A percentile compares a stretch with the other conserved stretches of the same genome.
These are phyloP conservation scores for Agapornis roseicollis DNA, from an alignment of 2,113 vertebrate genomes.

Conservation along the genomic window DNA sequence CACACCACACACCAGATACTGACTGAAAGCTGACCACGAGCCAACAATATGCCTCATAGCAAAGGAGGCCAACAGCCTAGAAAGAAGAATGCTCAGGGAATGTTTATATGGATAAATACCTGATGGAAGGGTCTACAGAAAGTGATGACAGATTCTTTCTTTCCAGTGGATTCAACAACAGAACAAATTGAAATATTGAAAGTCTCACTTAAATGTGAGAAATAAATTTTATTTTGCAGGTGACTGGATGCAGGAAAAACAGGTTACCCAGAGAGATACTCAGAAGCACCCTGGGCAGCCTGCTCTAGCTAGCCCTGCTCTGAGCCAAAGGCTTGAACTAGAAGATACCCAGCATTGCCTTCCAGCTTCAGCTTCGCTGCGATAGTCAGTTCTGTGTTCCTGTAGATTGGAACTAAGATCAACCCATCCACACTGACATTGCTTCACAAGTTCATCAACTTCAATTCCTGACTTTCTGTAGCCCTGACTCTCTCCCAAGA, in stretches of 20 bases:
- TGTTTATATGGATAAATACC: not conserved
- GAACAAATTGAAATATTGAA: not conserved
- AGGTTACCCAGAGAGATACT: not conserved
- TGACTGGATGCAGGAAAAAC: not conserved
- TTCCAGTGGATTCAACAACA: not conserved
- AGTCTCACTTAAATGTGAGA: not conserved
- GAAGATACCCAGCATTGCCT: not conserved
- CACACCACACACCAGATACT: not conserved
- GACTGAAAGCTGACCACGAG: not conserved
- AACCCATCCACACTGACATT: not conserved
- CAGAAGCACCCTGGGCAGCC: not conserved
- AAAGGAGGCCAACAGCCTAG: not conserved
- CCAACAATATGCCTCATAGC: not conserved
- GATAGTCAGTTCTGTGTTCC: not conserved
- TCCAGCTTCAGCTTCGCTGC: not conserved
- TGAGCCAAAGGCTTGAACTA: rapidly evolving
- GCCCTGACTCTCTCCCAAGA: not conserved
- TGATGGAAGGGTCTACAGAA: not conserved
- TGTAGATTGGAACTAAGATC: not conserved
- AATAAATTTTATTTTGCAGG: not conserved
- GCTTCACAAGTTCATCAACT: not conserved
- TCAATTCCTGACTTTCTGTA: not conserved
- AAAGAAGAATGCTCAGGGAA: not conserved
- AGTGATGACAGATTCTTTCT: not conserved
- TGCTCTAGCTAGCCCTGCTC: not conserved